Base-by-base conservation (phyloP, 2,113 vertebrate species). In the Oenanthe oenanthe region DNA sequence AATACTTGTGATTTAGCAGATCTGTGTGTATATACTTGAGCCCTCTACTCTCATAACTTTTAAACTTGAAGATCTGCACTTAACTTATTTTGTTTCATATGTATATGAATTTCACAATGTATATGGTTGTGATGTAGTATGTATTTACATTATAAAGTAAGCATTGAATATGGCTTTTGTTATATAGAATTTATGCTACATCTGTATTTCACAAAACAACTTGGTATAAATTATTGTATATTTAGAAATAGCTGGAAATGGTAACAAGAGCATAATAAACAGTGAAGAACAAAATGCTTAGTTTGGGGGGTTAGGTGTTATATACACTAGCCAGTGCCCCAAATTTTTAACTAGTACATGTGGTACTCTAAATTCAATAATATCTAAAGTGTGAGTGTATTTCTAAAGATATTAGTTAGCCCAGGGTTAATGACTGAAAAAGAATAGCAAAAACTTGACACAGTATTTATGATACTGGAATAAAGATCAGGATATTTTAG, bases 1-100 rank as follows among this genome's bases (percentile, higher is more conserved):
- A 91, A 87, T 87, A 67, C 34, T 79, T 85, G 47, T 89, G 68
- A 85, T 95, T 91, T 89, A 88, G 68, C 84, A 78, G 70, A n/a
- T 81, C 43, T 91, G 8, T 67, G 32, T 81, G 29, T 75, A 40
- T 73, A 58, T 66, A 12, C 31, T 73, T 32, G 11, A 65, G 62
- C 47, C 29, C 60, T 36, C 50, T 74, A 36, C n/a, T 87, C 84
- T 75, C 34, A 25, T 79, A 76, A 70, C 26, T 63, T 85, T 61
- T 73, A 70, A 83, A 66, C 25, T 38, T 63, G 42, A 66, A 73
- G 36, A 84, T 65, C 70, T 89, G 12, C 25, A 28, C 53, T 84
- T 92, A 53, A 56, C 40, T 61, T 7, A 42, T 48, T 89, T 95
- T 79, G 34, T 87, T 84, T 75, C 74, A 29, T 48, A 61, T 36